Evolutionary conservation across 2,113 vertebrate species (phyloP).

Genomic region (Dromiciops gliroides): DNA sequence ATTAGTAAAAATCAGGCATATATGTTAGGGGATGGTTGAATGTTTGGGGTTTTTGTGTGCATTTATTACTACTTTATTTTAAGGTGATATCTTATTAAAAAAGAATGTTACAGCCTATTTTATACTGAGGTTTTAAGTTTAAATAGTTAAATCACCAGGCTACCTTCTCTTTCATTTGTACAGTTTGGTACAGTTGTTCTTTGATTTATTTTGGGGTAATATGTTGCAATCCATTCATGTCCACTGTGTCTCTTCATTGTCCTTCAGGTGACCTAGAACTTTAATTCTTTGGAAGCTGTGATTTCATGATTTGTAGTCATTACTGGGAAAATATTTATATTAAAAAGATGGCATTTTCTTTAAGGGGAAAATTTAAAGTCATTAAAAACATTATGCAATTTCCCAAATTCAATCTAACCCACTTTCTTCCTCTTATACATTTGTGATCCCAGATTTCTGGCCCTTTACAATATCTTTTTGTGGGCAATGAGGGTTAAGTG

Average conservation of each 20-base stretch:
- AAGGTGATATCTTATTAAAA: not conserved
- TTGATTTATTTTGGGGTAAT: not conserved
- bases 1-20: not conserved
- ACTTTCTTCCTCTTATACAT: not conserved
- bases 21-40: not conserved
- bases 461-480: not conserved
- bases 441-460: not conserved
- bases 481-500: too few relatives aligned
- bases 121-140: not conserved
- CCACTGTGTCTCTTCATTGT: not conserved
- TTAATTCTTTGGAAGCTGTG: not conserved
- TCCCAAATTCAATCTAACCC: not conserved
- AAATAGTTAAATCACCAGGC: not conserved
- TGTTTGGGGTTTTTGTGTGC: not conserved
- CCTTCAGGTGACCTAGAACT: not conserved
- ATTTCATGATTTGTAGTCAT: not conserved
- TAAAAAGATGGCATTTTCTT: not conserved
- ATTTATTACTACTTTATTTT: not conserved
- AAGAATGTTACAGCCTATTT: not conserved
- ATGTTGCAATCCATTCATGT: not conserved
- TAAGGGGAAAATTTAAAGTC: not conserved
- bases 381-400: not conserved
- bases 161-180: not conserved
- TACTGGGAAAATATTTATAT: not conserved
- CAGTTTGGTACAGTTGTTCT: not conserved